phyloP scores from a whole-genome alignment of 1,140 invertebrate species.

The Drosophila kohkoa region DNA sequence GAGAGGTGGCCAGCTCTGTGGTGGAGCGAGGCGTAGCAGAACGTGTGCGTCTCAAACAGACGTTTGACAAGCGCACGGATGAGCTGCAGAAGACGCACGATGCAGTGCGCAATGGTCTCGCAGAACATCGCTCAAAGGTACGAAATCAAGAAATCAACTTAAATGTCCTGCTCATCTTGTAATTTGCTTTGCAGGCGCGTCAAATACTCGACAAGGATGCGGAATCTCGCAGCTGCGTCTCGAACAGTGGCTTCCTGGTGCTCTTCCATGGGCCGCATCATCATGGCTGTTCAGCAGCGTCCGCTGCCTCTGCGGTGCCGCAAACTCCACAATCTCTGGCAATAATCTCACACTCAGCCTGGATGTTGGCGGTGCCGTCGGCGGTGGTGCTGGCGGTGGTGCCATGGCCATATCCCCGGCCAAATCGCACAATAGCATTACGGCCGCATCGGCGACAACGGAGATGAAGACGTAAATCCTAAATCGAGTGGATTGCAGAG shows the following conservation, averaged over 20 bases:
- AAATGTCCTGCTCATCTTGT: no score
- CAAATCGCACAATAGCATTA: slow-evolving; percentile 76
- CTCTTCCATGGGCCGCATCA: slow-evolving; percentile 75
- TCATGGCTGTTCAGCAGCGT: slow-evolving; percentile 53
- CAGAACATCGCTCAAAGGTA: slow-evolving; percentile 90
- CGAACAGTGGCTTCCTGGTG: slow-evolving; percentile 75
- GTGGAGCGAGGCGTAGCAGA: slow-evolving; percentile 94
- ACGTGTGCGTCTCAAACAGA: slow-evolving; percentile 90
- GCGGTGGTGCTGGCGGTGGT: slow-evolving; percentile 12
- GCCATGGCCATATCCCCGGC: slow-evolving; percentile 71
- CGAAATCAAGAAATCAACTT: neutral
- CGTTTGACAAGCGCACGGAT: slow-evolving; percentile 91
- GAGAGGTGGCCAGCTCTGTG: slow-evolving; percentile 90
- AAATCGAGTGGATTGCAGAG: slow-evolving; percentile 1
- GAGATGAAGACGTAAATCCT: slow-evolving; percentile 75
- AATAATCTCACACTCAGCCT: slow-evolving; percentile 75
- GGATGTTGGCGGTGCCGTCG: slow-evolving; percentile 41
- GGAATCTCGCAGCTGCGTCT: slow-evolving; percentile 77
- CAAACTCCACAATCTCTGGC: slow-evolving; percentile 38
- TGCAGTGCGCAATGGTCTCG: slow-evolving; percentile 89
- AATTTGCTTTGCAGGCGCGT: slow-evolving; percentile 59
- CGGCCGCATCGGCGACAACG: slow-evolving; percentile 15
- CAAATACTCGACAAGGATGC: slow-evolving; percentile 83
- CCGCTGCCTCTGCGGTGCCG: neutral
- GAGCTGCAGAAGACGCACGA: slow-evolving; percentile 92